Percentiles rank a stretch among this genome's conserved stretches.
Conservation (phyloP, 2,113 vertebrate genomes). For the Larimichthys polyactis region DNA sequence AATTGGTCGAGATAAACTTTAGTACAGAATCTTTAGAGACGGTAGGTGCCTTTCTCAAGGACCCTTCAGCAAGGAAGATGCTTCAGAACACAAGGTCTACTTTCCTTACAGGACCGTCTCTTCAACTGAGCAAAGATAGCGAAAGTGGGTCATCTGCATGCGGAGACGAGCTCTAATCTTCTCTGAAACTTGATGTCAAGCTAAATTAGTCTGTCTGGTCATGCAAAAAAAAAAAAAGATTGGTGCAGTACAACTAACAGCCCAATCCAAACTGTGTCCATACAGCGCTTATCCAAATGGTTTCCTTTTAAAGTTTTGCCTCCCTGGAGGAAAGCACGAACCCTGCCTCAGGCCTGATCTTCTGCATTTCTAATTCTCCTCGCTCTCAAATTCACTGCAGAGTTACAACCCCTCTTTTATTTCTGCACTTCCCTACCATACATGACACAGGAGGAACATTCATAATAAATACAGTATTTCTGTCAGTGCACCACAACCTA, state of each 20-base stretch:
- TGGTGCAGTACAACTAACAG: neutral
- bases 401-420: neutral
- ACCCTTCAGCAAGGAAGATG: neutral
- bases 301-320: neutral
- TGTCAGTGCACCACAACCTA: neutral
- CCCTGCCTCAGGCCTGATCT: neutral
- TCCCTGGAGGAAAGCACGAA: neutral
- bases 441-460: neutral
- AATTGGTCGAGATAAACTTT: neutral
- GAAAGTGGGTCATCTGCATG: conserved; percentile 1
- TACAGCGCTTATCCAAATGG: neutral
- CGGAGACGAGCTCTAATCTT: neutral
- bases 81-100: neutral
- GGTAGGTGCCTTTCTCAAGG: neutral
- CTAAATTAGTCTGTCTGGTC: neutral
- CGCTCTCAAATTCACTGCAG: no score
- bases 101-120: neutral
- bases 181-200: neutral
- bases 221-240: no score
- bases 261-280: neutral
- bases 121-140: neutral
- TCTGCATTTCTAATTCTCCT: neutral
- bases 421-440: neutral
- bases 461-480: neutral
- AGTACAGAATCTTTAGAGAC: neutral